Evolutionary conservation across 1,140 invertebrate genomes (phyloP).

Genomic region (Drosophila nasuta): DNA sequence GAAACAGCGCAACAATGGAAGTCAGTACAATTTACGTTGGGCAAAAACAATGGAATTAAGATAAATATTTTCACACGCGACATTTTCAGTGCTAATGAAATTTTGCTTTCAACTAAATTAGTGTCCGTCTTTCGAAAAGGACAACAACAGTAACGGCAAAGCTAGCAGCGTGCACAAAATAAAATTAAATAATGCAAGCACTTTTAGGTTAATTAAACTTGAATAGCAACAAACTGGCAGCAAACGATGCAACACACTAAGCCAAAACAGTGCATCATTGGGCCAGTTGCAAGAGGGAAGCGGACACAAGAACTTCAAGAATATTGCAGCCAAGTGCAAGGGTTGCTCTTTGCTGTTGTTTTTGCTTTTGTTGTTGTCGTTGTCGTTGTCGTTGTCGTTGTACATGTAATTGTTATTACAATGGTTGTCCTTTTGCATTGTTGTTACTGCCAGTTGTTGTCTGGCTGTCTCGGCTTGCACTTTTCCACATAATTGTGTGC

Average conservation of each 20-base stretch:
- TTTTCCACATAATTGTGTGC: slow-evolving; percentile 77
- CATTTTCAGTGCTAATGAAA: slow-evolving; percentile 79
- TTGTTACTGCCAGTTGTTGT: slow-evolving; percentile 49
- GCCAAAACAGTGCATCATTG: slow-evolving; percentile 55
- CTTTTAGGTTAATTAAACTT: slow-evolving; percentile 82
- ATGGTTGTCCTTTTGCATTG: slow-evolving; percentile 71
- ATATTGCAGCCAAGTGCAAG: slow-evolving; percentile 36
- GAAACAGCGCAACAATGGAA: slow-evolving; percentile 19
- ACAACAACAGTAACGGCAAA: slow-evolving; percentile 2
- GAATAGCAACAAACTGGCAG: slow-evolving; percentile 74
- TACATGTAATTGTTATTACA: slow-evolving; percentile 78
- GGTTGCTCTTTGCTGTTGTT: slow-evolving; percentile 36
- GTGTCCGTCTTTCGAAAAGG: slow-evolving; percentile 47
- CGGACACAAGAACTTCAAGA: slow-evolving; percentile 13
- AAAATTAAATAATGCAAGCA: slow-evolving; percentile 83
- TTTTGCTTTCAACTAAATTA: slow-evolving; percentile 80
- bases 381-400: slow-evolving; percentile 2
- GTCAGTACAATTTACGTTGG: slow-evolving; percentile 41
- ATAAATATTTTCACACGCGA: slow-evolving; percentile 82
- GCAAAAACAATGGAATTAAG: slow-evolving; percentile 70
- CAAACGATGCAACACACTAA: slow-evolving; percentile 62
- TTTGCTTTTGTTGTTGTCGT: slow-evolving; percentile 19
- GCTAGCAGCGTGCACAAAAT: slow-evolving; percentile 52
- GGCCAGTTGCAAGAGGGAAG: not conserved
- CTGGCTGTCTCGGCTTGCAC: slow-evolving; percentile 66